Evolutionary conservation across 2,888 invertebrate genomes (phyloP).

Genomic region (Dorcus parallelipipedus): DNA sequence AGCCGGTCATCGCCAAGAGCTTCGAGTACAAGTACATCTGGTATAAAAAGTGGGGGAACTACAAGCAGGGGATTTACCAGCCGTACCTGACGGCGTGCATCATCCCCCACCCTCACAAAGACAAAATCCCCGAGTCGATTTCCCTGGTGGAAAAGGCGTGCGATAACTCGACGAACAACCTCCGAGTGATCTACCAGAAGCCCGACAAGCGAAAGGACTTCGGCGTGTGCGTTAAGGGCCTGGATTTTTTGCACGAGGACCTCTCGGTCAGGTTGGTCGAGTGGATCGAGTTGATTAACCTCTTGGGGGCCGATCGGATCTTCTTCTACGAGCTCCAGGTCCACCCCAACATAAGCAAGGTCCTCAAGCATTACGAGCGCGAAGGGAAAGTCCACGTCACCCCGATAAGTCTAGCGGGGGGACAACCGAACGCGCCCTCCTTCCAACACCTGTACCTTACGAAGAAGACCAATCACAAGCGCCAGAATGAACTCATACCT

Average conservation of each 20-base stretch:
- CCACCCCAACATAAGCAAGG: slow-evolving; percentile 89
- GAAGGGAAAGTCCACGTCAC: slow-evolving; percentile 71
- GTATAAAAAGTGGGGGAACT: slow-evolving; percentile 93
- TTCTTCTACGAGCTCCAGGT: slow-evolving; percentile 88
- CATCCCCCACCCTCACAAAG: slow-evolving; percentile 71
- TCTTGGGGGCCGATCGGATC: slow-evolving; percentile 87
- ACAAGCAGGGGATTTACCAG: slow-evolving; percentile 86
- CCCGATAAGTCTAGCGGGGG: slow-evolving; percentile 80
- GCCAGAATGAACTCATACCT: slow-evolving; percentile 92
- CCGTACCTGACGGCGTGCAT: slow-evolving; percentile 88
- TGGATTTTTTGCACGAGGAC: slow-evolving; percentile 91
- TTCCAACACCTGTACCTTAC: slow-evolving; percentile 87
- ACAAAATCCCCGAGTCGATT: slow-evolving; percentile 75
- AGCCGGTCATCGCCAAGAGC: slow-evolving; percentile 76
- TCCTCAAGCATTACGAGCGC: slow-evolving; percentile 59
- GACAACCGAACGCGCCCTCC: slow-evolving; percentile 84
- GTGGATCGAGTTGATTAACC: slow-evolving; percentile 86
- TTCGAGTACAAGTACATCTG: slow-evolving; percentile 92
- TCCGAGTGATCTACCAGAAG: slow-evolving; percentile 77
- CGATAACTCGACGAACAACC: slow-evolving; percentile 80
- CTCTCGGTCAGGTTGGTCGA: slow-evolving; percentile 85
- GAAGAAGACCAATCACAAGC: slow-evolving; percentile 88
- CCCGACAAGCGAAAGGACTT: slow-evolving; percentile 73
- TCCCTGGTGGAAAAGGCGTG: slow-evolving; percentile 82
- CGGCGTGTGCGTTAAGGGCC: slow-evolving; percentile 90